A percentile compares a stretch with the other conserved stretches of the same genome.
phyloP scores from a whole-genome alignment of 2,888 invertebrate species.

The Eupithecia exiguata region DNA sequence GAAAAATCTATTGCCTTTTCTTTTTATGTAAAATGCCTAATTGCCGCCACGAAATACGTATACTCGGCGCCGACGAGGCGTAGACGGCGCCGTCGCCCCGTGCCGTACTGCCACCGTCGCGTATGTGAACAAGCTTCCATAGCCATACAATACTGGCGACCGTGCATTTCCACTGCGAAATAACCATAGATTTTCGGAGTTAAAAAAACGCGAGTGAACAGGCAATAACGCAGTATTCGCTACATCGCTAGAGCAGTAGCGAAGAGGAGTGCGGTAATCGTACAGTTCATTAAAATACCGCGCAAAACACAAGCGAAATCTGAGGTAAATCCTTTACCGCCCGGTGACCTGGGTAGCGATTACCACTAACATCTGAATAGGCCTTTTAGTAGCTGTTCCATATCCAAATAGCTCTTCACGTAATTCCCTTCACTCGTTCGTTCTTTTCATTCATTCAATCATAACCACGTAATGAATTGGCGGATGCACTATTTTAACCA shows the following conservation, averaged over 20 bases:
- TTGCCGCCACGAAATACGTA: too few relatives aligned
- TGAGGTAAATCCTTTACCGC: not conserved
- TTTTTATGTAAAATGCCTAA: too few relatives aligned
- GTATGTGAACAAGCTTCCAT: too few relatives aligned
- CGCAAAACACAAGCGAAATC: not conserved
- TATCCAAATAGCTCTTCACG: not conserved
- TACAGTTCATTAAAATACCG: not conserved
- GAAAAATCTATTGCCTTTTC: too few relatives aligned
- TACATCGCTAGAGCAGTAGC: not conserved
- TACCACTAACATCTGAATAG: not conserved
- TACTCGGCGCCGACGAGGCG: too few relatives aligned
- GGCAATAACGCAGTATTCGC: too few relatives aligned
- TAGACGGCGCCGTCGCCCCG: too few relatives aligned
- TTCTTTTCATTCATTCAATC: slow-evolving; percentile 11
- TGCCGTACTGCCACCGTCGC: too few relatives aligned
- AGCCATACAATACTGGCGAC: too few relatives aligned
- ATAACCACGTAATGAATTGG: slow-evolving; percentile 36
- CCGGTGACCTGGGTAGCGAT: not conserved
- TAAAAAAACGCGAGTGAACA: too few relatives aligned
- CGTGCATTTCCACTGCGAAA: too few relatives aligned
- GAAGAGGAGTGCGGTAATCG: not conserved
- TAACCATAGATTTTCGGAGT: too few relatives aligned
- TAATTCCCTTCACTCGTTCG: slow-evolving; percentile 1
- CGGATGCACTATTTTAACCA: slow-evolving; percentile 48
- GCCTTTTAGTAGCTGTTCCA: not conserved